Evolutionary conservation across 2,888 invertebrate genomes (phyloP).

Genomic region (Lepidocyrtinus sp.): DNA sequence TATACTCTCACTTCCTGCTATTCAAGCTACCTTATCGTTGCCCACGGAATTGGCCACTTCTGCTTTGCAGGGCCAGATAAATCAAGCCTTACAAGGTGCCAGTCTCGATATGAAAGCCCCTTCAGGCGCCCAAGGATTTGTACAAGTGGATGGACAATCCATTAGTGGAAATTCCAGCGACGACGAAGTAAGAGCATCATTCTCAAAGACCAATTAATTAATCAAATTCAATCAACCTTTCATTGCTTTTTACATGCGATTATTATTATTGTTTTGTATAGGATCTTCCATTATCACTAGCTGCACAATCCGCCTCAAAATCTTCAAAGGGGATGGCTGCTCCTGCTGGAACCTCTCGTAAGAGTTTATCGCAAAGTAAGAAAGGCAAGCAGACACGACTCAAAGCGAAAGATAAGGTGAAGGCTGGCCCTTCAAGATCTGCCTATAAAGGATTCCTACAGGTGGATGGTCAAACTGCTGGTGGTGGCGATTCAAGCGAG

Average conservation of each 20-base stretch:
- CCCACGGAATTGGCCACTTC: slow-evolving; percentile 87
- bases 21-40: slow-evolving; percentile 90
- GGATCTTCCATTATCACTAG: no score
- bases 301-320: no score
- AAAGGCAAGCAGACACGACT: no score
- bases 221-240: no score
- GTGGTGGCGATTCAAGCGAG: slow-evolving; percentile 64
- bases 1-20: slow-evolving; percentile 88
- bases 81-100: slow-evolving; percentile 80
- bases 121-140: slow-evolving; percentile 50
- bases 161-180: slow-evolving; percentile 66
- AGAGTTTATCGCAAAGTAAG: no score
- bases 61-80: slow-evolving; percentile 90
- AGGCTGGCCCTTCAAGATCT: no score
- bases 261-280: no score
- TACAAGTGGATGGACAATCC: slow-evolving; percentile 63
- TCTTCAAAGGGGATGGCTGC: no score
- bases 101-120: slow-evolving; percentile 40
- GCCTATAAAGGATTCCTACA: slow-evolving; percentile 48
- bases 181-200: slow-evolving; percentile 47
- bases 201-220: no score
- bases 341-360: no score
- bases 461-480: slow-evolving; percentile 62
- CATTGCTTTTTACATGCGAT: no score
- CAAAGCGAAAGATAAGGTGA: no score